Evolutionary conservation across 2,888 invertebrate species (phyloP).

Genomic region (Metalampra italica): DNA sequence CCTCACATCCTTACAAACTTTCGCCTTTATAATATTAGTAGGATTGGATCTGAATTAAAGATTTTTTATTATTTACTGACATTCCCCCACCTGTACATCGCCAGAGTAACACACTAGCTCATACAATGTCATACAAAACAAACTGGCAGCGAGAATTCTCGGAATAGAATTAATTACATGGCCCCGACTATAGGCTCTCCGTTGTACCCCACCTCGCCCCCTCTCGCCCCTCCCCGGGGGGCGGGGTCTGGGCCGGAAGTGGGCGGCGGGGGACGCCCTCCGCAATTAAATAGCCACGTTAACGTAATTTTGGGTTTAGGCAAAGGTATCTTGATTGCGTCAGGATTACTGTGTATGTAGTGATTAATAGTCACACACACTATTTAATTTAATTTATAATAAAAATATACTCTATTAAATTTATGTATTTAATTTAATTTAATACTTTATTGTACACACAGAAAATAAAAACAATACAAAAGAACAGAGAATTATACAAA

Average conservation of each 20-base stretch:
- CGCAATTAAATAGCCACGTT: conserved; percentile 45
- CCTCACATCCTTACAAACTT: too few species aligned
- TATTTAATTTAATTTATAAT: too few species aligned
- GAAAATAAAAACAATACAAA: too few species aligned
- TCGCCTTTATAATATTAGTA: too few species aligned
- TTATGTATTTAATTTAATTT: too few species aligned
- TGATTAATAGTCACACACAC: too few species aligned
- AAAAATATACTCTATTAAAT: too few species aligned
- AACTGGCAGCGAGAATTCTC: conserved; percentile 29
- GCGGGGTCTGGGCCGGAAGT: conserved; percentile 25
- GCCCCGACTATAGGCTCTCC: conserved; percentile 10
- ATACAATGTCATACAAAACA: conserved; percentile 24
- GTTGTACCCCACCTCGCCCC: conserved; percentile 7
- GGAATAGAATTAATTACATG: conserved; percentile 61
- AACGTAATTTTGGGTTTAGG: conserved; percentile 39
- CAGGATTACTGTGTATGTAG: neutral
- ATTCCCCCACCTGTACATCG: too few species aligned
- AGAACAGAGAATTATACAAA: too few species aligned
- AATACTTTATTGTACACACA: too few species aligned
- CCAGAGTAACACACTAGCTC: conserved; percentile 6
- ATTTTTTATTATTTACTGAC: too few species aligned
- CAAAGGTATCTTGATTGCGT: conserved; percentile 8
- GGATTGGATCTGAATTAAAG: too few species aligned
- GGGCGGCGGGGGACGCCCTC: conserved; percentile 20
- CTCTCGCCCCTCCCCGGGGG: conserved; percentile 20